Conservation (phyloP, 2,888 invertebrate species). For the Aporophyla nigra region DNA sequence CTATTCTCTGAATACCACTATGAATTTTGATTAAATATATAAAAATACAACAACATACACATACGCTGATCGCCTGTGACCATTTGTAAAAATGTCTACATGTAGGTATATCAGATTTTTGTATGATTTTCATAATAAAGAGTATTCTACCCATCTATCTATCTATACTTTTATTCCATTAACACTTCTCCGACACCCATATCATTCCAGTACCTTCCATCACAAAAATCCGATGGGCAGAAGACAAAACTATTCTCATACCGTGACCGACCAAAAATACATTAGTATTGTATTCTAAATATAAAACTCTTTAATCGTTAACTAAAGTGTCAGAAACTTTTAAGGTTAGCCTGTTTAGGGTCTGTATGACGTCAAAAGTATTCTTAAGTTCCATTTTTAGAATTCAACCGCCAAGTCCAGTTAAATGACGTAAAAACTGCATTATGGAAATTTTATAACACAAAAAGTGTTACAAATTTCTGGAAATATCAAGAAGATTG, state of each 20-base stretch:
- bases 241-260: background rate
- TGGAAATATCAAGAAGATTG: background rate
- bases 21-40: no score
- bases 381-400: conserved; percentile 8
- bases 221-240: background rate
- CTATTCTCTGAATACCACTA: no score
- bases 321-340: conserved; percentile 3
- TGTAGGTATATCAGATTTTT: no score
- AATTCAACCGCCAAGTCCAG: background rate
- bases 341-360: background rate
- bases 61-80: no score
- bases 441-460: background rate
- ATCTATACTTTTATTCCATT: no score
- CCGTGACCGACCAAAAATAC: background rate
- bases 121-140: no score
- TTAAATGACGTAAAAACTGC: conserved; percentile 5
- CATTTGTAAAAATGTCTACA: no score
- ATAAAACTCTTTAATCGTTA: background rate
- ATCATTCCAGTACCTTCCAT: background rate
- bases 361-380: conserved; percentile 28
- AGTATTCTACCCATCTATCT: no score
- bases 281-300: background rate
- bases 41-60: no score
- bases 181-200: background rate
- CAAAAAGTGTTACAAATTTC: background rate